These are phyloP conservation scores for Cataglyphis albicans DNA, from an alignment of 2,888 invertebrate species.

Conservation along the genomic window DNA sequence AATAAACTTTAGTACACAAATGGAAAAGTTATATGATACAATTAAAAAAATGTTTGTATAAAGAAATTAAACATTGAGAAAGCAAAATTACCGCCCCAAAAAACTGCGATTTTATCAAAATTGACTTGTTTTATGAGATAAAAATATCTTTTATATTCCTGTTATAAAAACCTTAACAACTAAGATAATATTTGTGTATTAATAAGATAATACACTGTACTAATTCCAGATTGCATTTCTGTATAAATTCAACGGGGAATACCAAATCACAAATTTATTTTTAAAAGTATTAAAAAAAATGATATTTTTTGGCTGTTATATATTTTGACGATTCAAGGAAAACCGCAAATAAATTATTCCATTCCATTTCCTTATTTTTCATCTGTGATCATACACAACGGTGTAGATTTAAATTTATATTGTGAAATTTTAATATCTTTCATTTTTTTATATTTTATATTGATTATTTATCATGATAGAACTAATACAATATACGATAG, in stretches of 20 bases:
- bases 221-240: neutral
- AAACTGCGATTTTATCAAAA: neutral
- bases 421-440: neutral
- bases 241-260: slow-evolving; percentile 19
- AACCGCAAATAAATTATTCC: slow-evolving; percentile 3
- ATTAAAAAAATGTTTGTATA: neutral
- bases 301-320: neutral
- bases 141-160: neutral
- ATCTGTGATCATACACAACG: neutral
- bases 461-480: neutral
- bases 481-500: neutral
- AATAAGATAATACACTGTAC: neutral
- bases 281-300: neutral
- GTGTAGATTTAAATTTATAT: neutral
- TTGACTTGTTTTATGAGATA: neutral
- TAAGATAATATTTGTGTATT: neutral
- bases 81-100: neutral
- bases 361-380: neutral
- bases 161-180: neutral
- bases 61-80: neutral
- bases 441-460: neutral
- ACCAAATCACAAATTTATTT: neutral
- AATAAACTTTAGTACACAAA: neutral
- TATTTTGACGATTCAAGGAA: neutral
- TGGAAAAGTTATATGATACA: neutral